These are phyloP conservation scores for Drosophila ficusphila DNA, from an alignment of 1,140 invertebrate genomes.

Conservation along the genomic window DNA sequence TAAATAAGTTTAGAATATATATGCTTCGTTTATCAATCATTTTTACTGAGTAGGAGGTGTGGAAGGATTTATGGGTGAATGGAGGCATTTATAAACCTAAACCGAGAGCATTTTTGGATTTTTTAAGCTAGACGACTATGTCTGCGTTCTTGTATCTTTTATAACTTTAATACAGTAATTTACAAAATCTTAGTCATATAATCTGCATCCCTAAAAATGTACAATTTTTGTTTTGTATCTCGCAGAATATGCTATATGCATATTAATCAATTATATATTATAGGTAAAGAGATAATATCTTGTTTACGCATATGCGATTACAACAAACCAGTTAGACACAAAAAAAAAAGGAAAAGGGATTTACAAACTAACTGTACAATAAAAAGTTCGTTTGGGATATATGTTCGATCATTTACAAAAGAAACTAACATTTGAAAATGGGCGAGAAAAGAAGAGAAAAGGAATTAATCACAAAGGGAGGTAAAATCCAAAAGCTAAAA, in stretches of 20 bases:
- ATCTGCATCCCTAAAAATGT: conserved; percentile 43
- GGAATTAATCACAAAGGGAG: conserved; percentile 1
- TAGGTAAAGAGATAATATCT: conserved; percentile 62
- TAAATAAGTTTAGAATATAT: conserved; percentile 70
- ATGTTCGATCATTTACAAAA: conserved; percentile 1
- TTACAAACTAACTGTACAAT: conserved; percentile 74
- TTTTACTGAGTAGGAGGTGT: conserved; percentile 42
- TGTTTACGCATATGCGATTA: conserved; percentile 37
- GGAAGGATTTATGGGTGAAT: conserved; percentile 40
- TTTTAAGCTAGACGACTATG: conserved; percentile 20
- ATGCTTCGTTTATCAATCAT: conserved; percentile 37
- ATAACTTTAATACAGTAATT: conserved; percentile 77
- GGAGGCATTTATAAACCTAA: conserved; percentile 58
- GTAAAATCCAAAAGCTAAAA: not conserved
- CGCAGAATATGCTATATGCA: conserved; percentile 28
- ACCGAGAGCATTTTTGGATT: conserved; percentile 68
- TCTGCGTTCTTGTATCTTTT: conserved; percentile 13
- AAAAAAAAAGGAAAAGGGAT: conserved; percentile 2
- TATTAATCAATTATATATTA: conserved; percentile 22
- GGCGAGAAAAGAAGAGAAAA: not conserved
- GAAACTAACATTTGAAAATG: not conserved
- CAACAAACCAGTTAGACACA: conserved; percentile 47
- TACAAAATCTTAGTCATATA: conserved; percentile 55
- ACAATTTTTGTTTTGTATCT: conserved; percentile 32
- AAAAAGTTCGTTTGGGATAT: conserved; percentile 5